phyloP scores from a whole-genome alignment of 2,797 vertebrate species.

The Clamator glandarius region DNA sequence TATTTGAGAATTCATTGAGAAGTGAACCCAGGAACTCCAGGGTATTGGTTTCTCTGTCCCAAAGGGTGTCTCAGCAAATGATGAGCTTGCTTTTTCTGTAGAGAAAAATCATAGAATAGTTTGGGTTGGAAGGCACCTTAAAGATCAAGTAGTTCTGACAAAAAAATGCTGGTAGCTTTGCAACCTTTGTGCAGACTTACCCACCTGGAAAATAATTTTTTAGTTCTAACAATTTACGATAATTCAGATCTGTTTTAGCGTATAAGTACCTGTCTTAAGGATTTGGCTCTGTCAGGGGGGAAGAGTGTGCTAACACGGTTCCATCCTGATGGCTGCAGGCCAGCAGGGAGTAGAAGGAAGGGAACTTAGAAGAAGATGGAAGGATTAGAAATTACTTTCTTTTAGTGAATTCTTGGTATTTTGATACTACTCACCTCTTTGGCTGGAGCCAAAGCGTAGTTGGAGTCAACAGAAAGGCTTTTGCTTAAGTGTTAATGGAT shows the following conservation, averaged over 20 bases:
- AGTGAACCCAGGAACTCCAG: not conserved
- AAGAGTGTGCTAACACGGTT: not conserved
- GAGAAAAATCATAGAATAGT: not conserved
- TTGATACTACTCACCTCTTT: too few species aligned
- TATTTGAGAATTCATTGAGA: not conserved
- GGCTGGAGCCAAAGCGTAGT: too few species aligned
- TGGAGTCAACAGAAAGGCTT: too few species aligned
- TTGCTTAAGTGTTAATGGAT: too few species aligned
- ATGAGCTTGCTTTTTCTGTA: not conserved
- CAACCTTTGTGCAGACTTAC: not conserved
- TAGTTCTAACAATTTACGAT: not conserved
- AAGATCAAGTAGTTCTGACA: too few species aligned
- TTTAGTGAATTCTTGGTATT: too few species aligned
- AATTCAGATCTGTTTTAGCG: not conserved
- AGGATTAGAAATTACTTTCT: not conserved
- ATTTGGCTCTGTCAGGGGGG: not conserved
- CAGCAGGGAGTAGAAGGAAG: not conserved
- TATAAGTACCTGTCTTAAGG: not conserved
- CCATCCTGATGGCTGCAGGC: not conserved
- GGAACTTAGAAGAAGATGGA: not conserved
- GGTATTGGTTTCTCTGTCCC: not conserved
- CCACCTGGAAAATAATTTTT: not conserved
- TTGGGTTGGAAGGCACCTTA: too few species aligned
- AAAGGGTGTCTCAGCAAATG: not conserved
- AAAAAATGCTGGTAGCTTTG: not conserved